Evolutionary conservation across 2,113 vertebrate genomes (phyloP), one percentile per base, ranked within the genome.

Genomic region (Peromyscus maniculatus): DNA sequence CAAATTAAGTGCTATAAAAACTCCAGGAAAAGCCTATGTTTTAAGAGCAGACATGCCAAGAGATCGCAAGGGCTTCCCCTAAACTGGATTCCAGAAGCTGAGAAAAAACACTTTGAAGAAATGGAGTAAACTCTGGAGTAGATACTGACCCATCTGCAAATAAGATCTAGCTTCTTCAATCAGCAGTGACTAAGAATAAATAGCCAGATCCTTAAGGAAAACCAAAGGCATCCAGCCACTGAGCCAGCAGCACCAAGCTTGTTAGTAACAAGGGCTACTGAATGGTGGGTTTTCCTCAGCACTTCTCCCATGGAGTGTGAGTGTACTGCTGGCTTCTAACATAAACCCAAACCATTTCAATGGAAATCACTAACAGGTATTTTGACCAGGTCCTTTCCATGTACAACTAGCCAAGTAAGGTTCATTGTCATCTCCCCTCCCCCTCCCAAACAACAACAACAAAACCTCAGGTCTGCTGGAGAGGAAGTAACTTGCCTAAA

Each of bases 41-140:
- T 75, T 87, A 92, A 83, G 93, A 88, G 21, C 5, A 94, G 71
- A 86, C 19, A 66, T 64, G 84, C 39, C 72, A 91, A 79, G 17
- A 74, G 26, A 87, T 94, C 22, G 59, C 67, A 89, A 94, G 66
- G 39, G 46, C 24, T 84, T 74, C 6, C 33, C 55, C 59, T 66
- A 66, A 66, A 91, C 26, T 66, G 80, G 39, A 90, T 43, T 84
- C 67, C n/a, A 79, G 31, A 95, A 93, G 64, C 24, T 69, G 39
- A 91, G 57, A 57, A 64, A 96, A 95, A 89, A 10, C 43, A 24
- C 75, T 49, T 3, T 57, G 46, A 97, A 87, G 91, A 96, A 93
- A 91, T 7, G 69, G 10, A 86, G 22, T 64, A 87, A 93, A 82
- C 84, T 91, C 80, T 66, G 91, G 92, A 91, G 36, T 10, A 82